Conservation (phyloP, 2,113 vertebrate genomes). For the Callipepla californica region DNA sequence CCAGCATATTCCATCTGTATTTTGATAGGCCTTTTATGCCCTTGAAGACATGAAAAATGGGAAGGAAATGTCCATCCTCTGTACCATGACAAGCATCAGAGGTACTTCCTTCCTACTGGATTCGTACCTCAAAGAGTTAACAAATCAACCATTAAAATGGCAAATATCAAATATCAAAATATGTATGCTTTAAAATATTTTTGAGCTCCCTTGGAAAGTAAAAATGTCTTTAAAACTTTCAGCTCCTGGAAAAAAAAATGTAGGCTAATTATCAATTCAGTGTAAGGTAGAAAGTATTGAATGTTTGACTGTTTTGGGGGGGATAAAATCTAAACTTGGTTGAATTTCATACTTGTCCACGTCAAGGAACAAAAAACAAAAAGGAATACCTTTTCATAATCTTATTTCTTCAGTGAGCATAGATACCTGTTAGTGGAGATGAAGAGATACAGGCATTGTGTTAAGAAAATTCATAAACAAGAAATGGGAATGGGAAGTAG, state of each 20-base stretch:
- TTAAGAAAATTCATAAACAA: not conserved
- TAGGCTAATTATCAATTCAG: not conserved
- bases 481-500: accelerated
- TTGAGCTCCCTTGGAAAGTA: not conserved
- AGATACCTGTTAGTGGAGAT: not conserved
- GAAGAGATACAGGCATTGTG: not conserved
- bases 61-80: not conserved
- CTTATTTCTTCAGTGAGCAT: not conserved
- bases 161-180: not conserved
- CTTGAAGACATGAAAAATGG: not conserved
- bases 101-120: not conserved
- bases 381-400: not conserved
- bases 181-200: not conserved
- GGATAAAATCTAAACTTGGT: not conserved
- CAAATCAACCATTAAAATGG: not conserved
- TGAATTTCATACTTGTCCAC: not conserved
- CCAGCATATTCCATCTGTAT: not conserved
- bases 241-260: not conserved
- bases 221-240: not conserved
- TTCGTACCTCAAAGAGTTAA: not conserved
- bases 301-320: not conserved
- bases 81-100: not conserved
- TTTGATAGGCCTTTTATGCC: not conserved
- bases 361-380: not conserved
- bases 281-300: not conserved